Base-by-base conservation (phyloP, 2,888 invertebrate genomes). In the Coenonympha arcania region DNA sequence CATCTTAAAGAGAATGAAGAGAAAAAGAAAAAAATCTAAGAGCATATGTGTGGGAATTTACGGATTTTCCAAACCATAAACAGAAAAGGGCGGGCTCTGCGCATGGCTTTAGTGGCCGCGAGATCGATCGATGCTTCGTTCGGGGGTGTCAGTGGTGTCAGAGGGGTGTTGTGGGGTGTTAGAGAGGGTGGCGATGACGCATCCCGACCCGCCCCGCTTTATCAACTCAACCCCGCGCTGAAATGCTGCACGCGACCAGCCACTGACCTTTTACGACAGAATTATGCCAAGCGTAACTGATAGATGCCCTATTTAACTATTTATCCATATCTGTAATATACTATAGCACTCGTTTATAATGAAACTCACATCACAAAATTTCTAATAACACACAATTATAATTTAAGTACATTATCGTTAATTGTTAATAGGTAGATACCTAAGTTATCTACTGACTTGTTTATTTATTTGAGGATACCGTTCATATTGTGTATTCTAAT, bases 21-120 rank as follows among this genome's bases (percentile, higher is more conserved):
- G n/a, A n/a, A 31, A 16, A 8, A 8, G 6, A 9, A 3, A 15
- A 15, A 8, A 6, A 13, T 15, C n/a, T 18, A 34, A 34, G 19
- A 34, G 16, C n/a, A n/a, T 34, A 5, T 13, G 39, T 39, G 13
- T 9, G 36, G 19, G 36, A 36, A 33, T 16, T 33, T 19, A 6
- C 24, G 28, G 45, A 53, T 40, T 48, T 48, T 43, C 37, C 47
- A 33, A 50, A 56, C 68, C 68, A 79, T 75, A 84, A 82, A 81
- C 79, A 82, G n/a, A 76, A 76, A 80, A 76, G 77, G 80, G 81
- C 76, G 82, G 72, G 63, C 69, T 76, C 67, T 74, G 85, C 85
- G 85, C 85, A 86, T 85, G 85, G 66, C 82, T 59, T 65, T 71
- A 59, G 71, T 58, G 61, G 64, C 60, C 50, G 54, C 56, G 54